Evolutionary conservation across 2,888 invertebrate species (phyloP), one percentile per base, ranked within the genome.

Genomic region (Aleiodes alternator): DNA sequence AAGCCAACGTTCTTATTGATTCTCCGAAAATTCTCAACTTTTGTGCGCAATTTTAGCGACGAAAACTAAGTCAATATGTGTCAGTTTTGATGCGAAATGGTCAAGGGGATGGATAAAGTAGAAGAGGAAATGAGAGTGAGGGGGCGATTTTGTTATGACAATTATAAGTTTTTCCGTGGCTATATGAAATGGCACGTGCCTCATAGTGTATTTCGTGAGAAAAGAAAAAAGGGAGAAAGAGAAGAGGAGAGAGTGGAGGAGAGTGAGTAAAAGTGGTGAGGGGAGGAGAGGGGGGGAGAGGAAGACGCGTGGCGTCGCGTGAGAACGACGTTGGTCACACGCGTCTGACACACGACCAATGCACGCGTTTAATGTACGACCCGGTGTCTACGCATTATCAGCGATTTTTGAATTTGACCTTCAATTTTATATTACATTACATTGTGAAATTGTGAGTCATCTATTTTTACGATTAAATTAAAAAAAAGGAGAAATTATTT

Each of bases 301-400:
- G 53, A 53, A 71, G 85, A 75, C 85, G 81, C 84, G 86, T 86
- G 86, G 80, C 84, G 82, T 75, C 85, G 88, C 88, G 88, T 89
- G 88, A 88, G 89, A 88, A 88, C 87, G 83, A 73, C 82, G 82
- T 80, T 85, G 87, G 84, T 89, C 88, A 86, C 88, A 89, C 88
- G 87, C 87, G 87, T 84, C 84, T 74, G 81, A 79, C 79, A 76
- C 79, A 78, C 80, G 78, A 77, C 78, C 50, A 73, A 43, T 50
- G 76, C 78, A 81, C 81, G 79, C 77, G 80, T 76, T 68, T 74
- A 43, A 76, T 68, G 71, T 68, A 72, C 72, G 73, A 64, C 57
- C 57, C 55, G 8, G 43, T 38, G 55, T 66, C 31, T 72, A 48
- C 5, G 16, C 73, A 53, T 73, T 29, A 14, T 61, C 64, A 43